A percentile compares a stretch with the other conserved stretches of the same genome.
phyloP scores from a whole-genome alignment of 2,113 vertebrate species.

The Lophura nycthemera region DNA sequence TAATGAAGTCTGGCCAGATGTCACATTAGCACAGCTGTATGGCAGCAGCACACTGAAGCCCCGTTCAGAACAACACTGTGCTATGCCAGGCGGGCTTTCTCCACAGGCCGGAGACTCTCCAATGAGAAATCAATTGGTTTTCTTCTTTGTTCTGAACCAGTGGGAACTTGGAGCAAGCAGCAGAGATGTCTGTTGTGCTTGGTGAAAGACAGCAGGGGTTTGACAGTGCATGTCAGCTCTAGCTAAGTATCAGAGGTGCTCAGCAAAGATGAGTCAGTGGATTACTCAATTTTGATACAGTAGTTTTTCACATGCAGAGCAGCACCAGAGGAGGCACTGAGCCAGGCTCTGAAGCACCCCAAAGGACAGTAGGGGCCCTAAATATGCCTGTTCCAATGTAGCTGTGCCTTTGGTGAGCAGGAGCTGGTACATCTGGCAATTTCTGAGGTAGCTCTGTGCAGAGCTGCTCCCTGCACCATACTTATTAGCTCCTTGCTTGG shows the following conservation, averaged over 20 bases:
- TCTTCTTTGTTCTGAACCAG: background rate
- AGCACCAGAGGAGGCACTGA: background rate
- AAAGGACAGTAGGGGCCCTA: background rate
- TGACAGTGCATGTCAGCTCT: background rate
- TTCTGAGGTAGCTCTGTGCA: background rate
- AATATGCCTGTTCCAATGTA: background rate
- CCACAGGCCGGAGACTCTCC: background rate
- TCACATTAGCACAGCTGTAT: background rate
- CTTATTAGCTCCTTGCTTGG: background rate
- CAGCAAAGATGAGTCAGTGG: background rate
- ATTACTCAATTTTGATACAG: background rate
- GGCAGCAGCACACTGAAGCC: background rate
- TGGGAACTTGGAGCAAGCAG: background rate
- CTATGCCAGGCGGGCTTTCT: background rate
- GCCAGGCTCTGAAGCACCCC: background rate
- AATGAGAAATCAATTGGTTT: background rate
- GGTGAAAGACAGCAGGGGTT: background rate
- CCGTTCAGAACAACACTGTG: background rate
- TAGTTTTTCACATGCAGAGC: background rate
- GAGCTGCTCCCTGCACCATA: background rate
- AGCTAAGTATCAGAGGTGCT: accelerated
- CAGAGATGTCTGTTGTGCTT: background rate
- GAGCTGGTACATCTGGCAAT: background rate
- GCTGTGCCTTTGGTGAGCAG: background rate
- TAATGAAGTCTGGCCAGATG: background rate